phyloP scores from a whole-genome alignment of 92 coral and sea anemone genomes.

The Phenganax subtilis region DNA sequence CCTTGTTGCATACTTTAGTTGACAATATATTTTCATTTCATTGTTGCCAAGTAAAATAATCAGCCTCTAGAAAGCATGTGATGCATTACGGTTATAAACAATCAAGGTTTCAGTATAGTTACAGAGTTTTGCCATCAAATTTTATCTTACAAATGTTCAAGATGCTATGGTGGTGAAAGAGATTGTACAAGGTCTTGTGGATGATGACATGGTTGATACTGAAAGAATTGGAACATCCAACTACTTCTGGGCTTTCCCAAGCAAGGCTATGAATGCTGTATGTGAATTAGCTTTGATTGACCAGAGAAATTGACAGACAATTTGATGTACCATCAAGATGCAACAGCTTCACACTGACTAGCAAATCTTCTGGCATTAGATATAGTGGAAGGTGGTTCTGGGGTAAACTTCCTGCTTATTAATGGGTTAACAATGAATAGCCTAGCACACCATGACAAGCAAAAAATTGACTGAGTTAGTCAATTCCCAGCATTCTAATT shows the following conservation, averaged over 20 bases:
- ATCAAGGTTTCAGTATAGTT: neutral
- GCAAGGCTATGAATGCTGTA: conserved; percentile 94
- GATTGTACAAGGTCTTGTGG: conserved; percentile 87
- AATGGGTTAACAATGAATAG: neutral
- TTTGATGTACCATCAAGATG: neutral
- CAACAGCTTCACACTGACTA: too few relatives aligned
- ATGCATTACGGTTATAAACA: neutral
- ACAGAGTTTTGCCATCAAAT: neutral
- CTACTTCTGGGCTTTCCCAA: conserved; percentile 97
- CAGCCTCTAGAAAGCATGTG: too few relatives aligned
- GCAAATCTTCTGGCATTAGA: too few relatives aligned
- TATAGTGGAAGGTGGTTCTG: too few relatives aligned
- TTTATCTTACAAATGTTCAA: neutral
- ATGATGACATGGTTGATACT: conserved; percentile 88
- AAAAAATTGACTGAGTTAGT: neutral
- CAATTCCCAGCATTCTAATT: neutral
- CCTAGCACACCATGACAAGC: neutral
- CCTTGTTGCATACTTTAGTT: too few relatives aligned
- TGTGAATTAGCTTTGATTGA: neutral
- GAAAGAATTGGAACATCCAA: conserved; percentile 95
- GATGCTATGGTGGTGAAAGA: conserved; percentile 99
- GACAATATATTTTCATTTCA: too few relatives aligned
- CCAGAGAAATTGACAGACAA: neutral
- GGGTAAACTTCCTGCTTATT: neutral
- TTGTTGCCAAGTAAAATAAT: too few relatives aligned